Evolutionary conservation across 1,140 invertebrate species (phyloP).

Genomic region (Drosophila persimilis): DNA sequence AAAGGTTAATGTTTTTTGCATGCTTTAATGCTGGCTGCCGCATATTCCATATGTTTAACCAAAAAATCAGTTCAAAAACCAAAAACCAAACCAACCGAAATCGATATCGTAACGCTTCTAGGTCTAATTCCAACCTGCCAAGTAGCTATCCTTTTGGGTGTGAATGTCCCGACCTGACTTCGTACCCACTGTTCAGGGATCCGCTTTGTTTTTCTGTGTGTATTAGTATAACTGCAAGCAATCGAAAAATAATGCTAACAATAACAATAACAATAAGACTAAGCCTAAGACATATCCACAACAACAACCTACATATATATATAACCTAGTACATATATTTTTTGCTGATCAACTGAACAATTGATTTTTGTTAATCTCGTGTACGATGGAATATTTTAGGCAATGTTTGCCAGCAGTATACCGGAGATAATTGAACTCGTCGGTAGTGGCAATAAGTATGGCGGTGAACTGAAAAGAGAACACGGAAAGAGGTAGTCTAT

Average conservation of each 20-base stretch:
- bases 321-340: slow-evolving; percentile 43
- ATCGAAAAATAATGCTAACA: slow-evolving; percentile 32
- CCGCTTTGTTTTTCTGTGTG: slow-evolving; percentile 14
- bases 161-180: slow-evolving; percentile 51
- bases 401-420: slow-evolving; percentile 99
- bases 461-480: slow-evolving; percentile 98
- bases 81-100: slow-evolving; percentile 10
- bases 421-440: slow-evolving; percentile 99
- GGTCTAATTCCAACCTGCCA: slow-evolving; percentile 21
- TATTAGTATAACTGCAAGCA: slow-evolving; percentile 5
- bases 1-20: slow-evolving; percentile 62
- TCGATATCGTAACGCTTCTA: slow-evolving; percentile 50
- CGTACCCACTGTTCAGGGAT: slow-evolving; percentile 21
- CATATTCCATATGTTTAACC: slow-evolving; percentile 46
- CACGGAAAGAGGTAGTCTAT: slow-evolving; percentile 96
- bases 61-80: slow-evolving; percentile 16
- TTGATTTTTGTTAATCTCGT: slow-evolving; percentile 61
- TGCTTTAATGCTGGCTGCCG: slow-evolving; percentile 78
- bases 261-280: slow-evolving; percentile 24
- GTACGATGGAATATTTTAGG: slow-evolving; percentile 87
- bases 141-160: slow-evolving; percentile 41
- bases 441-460: slow-evolving; percentile 98
- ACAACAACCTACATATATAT: slow-evolving; percentile 13
- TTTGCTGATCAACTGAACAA: slow-evolving; percentile 38
- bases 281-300: slow-evolving; percentile 51